Evolutionary conservation across 2,113 vertebrate species (phyloP).

Genomic region (Amblyornis subalaris): DNA sequence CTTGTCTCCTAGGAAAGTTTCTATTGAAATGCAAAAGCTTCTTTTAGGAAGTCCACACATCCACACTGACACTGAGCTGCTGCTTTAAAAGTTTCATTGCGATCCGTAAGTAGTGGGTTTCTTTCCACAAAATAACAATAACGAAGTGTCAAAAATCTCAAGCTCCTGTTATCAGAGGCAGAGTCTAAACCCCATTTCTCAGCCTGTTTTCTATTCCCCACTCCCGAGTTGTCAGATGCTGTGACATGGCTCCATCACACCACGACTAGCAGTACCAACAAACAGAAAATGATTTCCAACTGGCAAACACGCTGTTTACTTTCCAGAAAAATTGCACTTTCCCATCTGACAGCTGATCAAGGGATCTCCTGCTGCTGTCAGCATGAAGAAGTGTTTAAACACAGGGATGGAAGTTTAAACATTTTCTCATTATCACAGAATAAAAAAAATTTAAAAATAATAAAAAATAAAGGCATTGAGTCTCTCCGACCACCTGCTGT

Average conservation of each 20-base stretch:
- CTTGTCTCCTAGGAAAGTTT: neutral
- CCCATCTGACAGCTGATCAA: slow-evolving; percentile 81
- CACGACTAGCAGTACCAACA: slow-evolving; percentile 63
- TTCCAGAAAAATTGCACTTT: slow-evolving; percentile 75
- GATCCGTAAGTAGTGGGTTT: neutral
- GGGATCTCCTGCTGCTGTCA: slow-evolving; percentile 77
- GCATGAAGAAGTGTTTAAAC: slow-evolving; percentile 80
- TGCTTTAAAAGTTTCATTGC: slow-evolving; percentile 22
- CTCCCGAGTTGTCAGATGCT: slow-evolving; percentile 62
- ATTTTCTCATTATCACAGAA: slow-evolving; percentile 85
- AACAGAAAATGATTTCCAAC: slow-evolving; percentile 77
- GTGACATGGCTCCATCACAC: slow-evolving; percentile 71
- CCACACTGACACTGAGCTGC: neutral
- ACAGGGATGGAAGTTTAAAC: slow-evolving; percentile 78
- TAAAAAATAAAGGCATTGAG: slow-evolving; percentile 75
- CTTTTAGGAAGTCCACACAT: neutral
- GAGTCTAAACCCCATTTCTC: slow-evolving; percentile 47
- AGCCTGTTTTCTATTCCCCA: slow-evolving; percentile 56
- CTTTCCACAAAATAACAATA: neutral
- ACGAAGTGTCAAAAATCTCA: slow-evolving; percentile 32
- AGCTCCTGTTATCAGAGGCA: slow-evolving; percentile 45
- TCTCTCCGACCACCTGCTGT: slow-evolving; percentile 71
- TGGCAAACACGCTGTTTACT: slow-evolving; percentile 78
- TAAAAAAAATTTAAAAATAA: slow-evolving; percentile 71
- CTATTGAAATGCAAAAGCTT: neutral